Conservation (phyloP, 2,113 vertebrate species). For the Nansenia antarctica region DNA sequence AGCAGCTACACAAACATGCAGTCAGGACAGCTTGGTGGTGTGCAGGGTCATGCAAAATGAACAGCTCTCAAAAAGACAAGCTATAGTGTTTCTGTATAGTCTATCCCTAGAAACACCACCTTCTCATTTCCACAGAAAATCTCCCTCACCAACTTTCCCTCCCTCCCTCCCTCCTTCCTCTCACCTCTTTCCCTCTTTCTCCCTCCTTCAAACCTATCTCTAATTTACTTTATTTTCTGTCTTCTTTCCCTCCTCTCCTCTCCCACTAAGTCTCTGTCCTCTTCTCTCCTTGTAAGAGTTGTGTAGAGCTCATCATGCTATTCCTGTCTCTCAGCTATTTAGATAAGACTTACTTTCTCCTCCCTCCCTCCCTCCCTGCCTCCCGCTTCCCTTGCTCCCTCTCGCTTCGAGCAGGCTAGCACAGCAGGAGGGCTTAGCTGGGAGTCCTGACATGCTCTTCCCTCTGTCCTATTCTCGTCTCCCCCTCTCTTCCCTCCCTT, state of each 20-base stretch:
- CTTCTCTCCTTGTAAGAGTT: background rate
- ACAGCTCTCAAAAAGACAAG: background rate
- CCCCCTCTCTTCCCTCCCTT: background rate
- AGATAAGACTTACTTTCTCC: slow-evolving; percentile 28
- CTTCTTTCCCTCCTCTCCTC: background rate
- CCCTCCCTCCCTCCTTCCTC: background rate
- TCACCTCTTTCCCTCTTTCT: background rate
- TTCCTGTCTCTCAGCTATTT: slow-evolving; percentile 37
- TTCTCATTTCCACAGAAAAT: too few relatives aligned
- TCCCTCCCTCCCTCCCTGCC: background rate
- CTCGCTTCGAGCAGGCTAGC: background rate
- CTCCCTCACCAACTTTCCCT: too few relatives aligned
- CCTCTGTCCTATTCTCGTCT: background rate
- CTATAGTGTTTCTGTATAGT: background rate
- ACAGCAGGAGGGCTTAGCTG: slow-evolving; percentile 21
- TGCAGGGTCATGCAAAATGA: background rate
- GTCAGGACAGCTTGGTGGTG: background rate
- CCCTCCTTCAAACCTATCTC: background rate
- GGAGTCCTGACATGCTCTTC: slow-evolving; percentile 6
- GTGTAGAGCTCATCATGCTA: slow-evolving; percentile 45
- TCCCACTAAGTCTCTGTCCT: background rate
- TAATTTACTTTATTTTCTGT: background rate
- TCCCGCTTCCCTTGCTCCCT: background rate
- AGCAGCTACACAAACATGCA: background rate
- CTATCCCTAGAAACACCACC: too few relatives aligned